Base-by-base conservation (phyloP, 1,140 invertebrate species). In the Lordiphosa collinella region DNA sequence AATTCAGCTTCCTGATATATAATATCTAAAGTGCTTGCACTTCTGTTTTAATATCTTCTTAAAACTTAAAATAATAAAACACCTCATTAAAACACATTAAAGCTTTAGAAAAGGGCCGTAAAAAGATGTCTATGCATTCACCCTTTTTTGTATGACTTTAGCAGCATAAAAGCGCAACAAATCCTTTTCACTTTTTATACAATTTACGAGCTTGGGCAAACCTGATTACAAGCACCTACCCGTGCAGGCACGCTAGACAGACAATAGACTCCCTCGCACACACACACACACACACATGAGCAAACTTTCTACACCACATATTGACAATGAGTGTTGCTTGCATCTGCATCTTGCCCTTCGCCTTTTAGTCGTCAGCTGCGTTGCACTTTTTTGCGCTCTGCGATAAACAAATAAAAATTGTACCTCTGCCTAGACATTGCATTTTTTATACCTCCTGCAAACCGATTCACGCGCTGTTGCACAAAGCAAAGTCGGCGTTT, bases 401-500 rank as follows among this genome's bases (percentile, higher is more conserved):
- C 75, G 58, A 67, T 80, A 82, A 76, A 84, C 78, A 82, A 82
- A 82, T 84, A 76, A 71, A 80, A 82, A 51, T 60, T 57, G 34
- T 50, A 49, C 35, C 41, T 61, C 49, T 62, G 55, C 75, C 65
- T 46, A 71, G 78, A 80, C 76, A 58, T 84, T 82, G 76, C 70
- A 82, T 58, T 74, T 73, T 43, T 60, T 36, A 29, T 34, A 52
- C 59, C 62, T 66, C 36, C 48, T 43, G 50, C 57, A 44, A 40
- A 43, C 66, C 49, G 72, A 71, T 82, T 82, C 57, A 82, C 78
- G 76, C 57, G 58, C 67, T 76, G 78, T 34, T 82, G 76, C 71
- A 82, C 76, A 82, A 76, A 82, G 78, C 78, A 82, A 82, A 82
- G 76, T 82, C 78, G 76, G 76, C 66, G 62, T 71, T 82, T 73